These are phyloP conservation scores for Acropternis orthonyx DNA, from an alignment of 2,797 vertebrate species.

Conservation along the genomic window DNA sequence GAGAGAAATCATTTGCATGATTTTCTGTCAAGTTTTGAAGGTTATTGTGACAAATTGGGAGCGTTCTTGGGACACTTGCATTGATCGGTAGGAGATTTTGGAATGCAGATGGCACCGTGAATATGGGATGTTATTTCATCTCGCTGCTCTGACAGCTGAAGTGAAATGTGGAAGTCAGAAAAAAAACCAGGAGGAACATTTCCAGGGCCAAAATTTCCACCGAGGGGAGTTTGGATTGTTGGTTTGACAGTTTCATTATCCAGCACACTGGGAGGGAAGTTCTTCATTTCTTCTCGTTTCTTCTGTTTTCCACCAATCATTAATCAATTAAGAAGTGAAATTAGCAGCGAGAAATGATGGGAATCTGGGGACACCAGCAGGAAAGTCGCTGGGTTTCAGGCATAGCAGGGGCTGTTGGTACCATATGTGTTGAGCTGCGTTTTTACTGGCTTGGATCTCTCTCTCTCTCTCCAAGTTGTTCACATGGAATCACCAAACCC, in stretches of 20 bases:
- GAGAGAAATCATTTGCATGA: neutral
- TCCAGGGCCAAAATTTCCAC: neutral
- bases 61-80: constrained; percentile 20
- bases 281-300: neutral
- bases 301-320: neutral
- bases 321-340: constrained; percentile 13
- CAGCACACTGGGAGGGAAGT: rapidly evolving
- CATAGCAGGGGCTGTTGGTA: neutral
- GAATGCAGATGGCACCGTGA: constrained; percentile 42
- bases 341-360: neutral
- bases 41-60: constrained; percentile 46
- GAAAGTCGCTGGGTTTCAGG: rapidly evolving
- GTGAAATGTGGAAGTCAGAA: neutral
- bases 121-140: neutral
- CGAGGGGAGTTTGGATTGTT: neutral
- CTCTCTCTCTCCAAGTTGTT: neutral
- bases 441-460: neutral
- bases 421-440: neutral
- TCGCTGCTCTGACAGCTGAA: constrained; percentile 23
- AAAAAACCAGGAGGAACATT: neutral
- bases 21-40: constrained; percentile 55
- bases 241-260: neutral
- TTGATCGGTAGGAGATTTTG: constrained; percentile 32
- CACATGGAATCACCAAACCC: neutral
- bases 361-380: neutral